A percentile compares a stretch with the other conserved stretches of the same genome.
Conservation (phyloP, 1,140 invertebrate species). For the Panagrolaimus sp. region DNA sequence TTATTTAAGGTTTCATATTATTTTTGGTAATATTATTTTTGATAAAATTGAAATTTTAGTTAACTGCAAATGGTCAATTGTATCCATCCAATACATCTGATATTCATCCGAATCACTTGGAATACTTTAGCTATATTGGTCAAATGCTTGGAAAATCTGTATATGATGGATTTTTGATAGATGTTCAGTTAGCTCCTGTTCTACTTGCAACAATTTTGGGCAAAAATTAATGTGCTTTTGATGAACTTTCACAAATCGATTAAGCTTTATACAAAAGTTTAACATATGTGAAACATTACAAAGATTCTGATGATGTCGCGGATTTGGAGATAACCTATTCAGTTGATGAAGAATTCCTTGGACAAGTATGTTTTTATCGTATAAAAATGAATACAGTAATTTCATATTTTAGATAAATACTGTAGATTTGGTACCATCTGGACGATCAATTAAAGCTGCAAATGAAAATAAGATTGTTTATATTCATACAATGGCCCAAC, state of each 20-base stretch:
- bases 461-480: slow-evolving; percentile 98
- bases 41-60: slow-evolving; percentile 64
- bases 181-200: slow-evolving; percentile 96
- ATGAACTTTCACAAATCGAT: slow-evolving; percentile 89
- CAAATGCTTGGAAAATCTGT: slow-evolving; percentile 94
- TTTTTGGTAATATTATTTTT: slow-evolving; percentile 13
- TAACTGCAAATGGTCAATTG: slow-evolving; percentile 83
- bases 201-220: slow-evolving; percentile 92
- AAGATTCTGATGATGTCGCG: slow-evolving; percentile 78
- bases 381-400: neutral
- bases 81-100: slow-evolving; percentile 83
- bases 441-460: slow-evolving; percentile 82
- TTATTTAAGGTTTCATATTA: slow-evolving; percentile 69
- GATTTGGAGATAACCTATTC: slow-evolving; percentile 93
- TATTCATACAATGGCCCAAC: slow-evolving; percentile 96
- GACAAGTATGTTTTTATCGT: slow-evolving; percentile 80
- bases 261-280: slow-evolving; percentile 89
- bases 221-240: slow-evolving; percentile 47
- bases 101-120: slow-evolving; percentile 81
- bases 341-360: slow-evolving; percentile 88
- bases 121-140: slow-evolving; percentile 94
- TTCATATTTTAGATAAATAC: slow-evolving; percentile 59
- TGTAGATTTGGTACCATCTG: slow-evolving; percentile 76
- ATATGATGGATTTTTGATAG: slow-evolving; percentile 95
- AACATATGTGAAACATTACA: slow-evolving; percentile 74